Evolutionary conservation across 1,140 invertebrate genomes (phyloP), one percentile per base, ranked within the genome.

Genomic region (roundworm (Caenorhabditis elegans)): DNA sequence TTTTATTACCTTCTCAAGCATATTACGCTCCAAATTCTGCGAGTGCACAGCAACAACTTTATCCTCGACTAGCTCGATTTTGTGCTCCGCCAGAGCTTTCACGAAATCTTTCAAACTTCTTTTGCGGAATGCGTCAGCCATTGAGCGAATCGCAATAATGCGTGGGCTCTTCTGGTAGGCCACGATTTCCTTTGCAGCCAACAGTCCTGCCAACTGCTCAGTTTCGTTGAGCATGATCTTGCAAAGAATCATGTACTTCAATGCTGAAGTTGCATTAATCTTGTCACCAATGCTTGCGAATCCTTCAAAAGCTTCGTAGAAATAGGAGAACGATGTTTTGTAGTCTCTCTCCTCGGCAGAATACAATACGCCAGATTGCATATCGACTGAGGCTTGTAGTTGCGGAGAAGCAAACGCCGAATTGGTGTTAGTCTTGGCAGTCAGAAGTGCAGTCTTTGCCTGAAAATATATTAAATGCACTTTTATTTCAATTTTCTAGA

Each of bases 271-370:
- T 8, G 78, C 19, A 46, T 65, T 28, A 17, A 11, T 31, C 24
- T 79, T 79, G 39, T 79, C 78, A 46, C 78, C 78, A 47, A 43
- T 36, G 15, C 24, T 48, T 22, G 31, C 8, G 31, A 46, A 79
- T 47, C 78, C 78, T 92, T 99, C 98, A 91, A 99, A 99, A 46
- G 97, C 97, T 92, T 99, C 98, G 91, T 98, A 99, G 90, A 99
- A 99, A 90, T 99, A 99, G 48, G 97, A 99, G 90, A 97, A 99
- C 48, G 97, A 97, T 85, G 97, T 99, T 92, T 99, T 99, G 90
- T 99, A 99, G 90, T 99, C 98, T 88, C 94, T 93, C 90, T 99
- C 97, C 90, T 99, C 97, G 39, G 97, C 97, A 48, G 97, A 97
- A 92, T 99, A 98, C 19, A 99, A 91, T 85, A 99, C 97, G 77